Conservation (phyloP, 2,888 invertebrate species). For the Scaptomyza cyrtandrae region DNA sequence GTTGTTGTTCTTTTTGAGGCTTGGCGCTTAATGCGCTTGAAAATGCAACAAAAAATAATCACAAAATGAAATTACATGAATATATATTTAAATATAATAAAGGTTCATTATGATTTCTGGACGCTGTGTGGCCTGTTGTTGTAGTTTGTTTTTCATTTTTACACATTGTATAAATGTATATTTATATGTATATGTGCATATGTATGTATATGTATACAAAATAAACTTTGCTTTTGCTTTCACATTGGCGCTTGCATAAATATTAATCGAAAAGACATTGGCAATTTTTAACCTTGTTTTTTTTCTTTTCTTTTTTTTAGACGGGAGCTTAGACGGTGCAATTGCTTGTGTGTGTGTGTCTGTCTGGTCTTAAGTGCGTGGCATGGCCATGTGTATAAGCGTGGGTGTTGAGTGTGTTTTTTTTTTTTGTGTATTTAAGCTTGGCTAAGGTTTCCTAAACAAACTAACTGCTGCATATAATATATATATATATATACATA, state of each 20-base stretch:
- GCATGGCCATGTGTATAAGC: conserved; percentile 30
- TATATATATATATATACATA: conserved; percentile 22
- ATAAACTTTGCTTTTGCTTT: conserved; percentile 71
- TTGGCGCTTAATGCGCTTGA: conserved; percentile 21
- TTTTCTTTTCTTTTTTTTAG: conserved; percentile 39
- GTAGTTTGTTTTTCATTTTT: conserved; percentile 26
- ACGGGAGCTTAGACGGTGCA: conserved; percentile 74
- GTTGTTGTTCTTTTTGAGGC: conserved; percentile 14
- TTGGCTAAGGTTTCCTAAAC: conserved; percentile 61
- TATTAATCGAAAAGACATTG: conserved; percentile 70
- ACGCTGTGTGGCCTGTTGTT: conserved; percentile 42
- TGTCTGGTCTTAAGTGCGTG: conserved; percentile 19
- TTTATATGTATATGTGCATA: conserved; percentile 34
- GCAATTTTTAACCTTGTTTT: conserved; percentile 35
- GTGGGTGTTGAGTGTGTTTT: conserved; percentile 4
- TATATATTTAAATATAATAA: conserved; percentile 1
- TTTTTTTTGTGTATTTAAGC: conserved; percentile 44
- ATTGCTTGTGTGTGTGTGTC: conserved; percentile 40
- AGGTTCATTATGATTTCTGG: conserved; percentile 35
- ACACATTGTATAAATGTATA: conserved; percentile 51
- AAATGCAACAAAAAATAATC: conserved; percentile 14
- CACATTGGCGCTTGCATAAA: conserved; percentile 77
- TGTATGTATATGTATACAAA: conserved; percentile 71
- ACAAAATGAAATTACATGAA: neutral
- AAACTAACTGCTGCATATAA: conserved; percentile 38